A percentile compares a stretch with the other conserved stretches of the same genome.
These are phyloP conservation scores for pig (Sus scrofa) DNA, from an alignment of 2,113 vertebrate species.

Conservation along the genomic window T2T-Sscrofa CM000820.6:39654501-39655000, in stretches of 20 bases:
- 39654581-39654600: background rate
- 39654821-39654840: constrained; percentile 28
- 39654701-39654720: background rate
- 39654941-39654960: background rate
- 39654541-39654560: constrained; percentile 51
- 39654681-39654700: background rate
- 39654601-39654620: background rate
- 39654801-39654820: constrained; percentile 15
- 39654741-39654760: constrained; percentile 22
- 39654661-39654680: background rate
- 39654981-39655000: background rate
- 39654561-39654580: constrained; percentile 40
- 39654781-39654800: constrained; percentile 19
- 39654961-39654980: constrained; percentile 13
- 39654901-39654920: background rate
- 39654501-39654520: constrained; percentile 31
- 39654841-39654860: constrained; percentile 2
- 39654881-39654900: constrained; percentile 35
- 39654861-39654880: constrained; percentile 33
- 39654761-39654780: constrained; percentile 34
- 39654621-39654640: background rate
- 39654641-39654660: background rate
- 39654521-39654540: constrained; percentile 8
- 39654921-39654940: background rate
- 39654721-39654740: background rate